Evolutionary conservation across 2,888 invertebrate genomes (phyloP).

Genomic region (Trichogramma dendrolimi): DNA sequence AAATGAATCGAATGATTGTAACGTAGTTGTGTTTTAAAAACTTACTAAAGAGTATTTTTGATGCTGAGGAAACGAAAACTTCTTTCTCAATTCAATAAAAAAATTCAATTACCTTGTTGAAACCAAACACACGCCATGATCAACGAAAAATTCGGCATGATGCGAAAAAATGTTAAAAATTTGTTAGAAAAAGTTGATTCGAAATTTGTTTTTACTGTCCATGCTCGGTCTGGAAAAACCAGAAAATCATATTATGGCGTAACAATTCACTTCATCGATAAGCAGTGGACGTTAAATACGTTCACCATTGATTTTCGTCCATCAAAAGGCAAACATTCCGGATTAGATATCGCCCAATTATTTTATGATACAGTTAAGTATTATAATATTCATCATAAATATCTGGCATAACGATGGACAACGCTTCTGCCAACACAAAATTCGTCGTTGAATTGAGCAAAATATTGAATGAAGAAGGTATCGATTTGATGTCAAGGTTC

Average conservation of each 20-base stretch:
- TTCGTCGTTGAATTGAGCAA: constrained; percentile 32
- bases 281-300: constrained; percentile 31
- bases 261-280: constrained; percentile 34
- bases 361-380: constrained; percentile 17
- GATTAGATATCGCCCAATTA: constrained; percentile 32
- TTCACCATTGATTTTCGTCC: constrained; percentile 33
- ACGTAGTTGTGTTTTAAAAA: no score
- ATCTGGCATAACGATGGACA: no score
- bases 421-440: constrained; percentile 32
- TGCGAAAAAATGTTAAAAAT: constrained; percentile 13
- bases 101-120: no score
- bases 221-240: constrained; percentile 34
- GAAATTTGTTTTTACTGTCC: constrained; percentile 34
- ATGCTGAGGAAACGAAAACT: not conserved
- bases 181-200: constrained; percentile 18
- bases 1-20: no score
- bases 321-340: constrained; percentile 32
- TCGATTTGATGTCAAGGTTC: not conserved
- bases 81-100: not conserved
- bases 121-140: no score
- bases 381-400: constrained; percentile 30
- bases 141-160: no score
- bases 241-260: constrained; percentile 34
- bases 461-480: not conserved
- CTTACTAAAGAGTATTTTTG: not conserved